Conservation (phyloP, 23 tunicate genomes). For the Halocynthia aurantium region DNA sequence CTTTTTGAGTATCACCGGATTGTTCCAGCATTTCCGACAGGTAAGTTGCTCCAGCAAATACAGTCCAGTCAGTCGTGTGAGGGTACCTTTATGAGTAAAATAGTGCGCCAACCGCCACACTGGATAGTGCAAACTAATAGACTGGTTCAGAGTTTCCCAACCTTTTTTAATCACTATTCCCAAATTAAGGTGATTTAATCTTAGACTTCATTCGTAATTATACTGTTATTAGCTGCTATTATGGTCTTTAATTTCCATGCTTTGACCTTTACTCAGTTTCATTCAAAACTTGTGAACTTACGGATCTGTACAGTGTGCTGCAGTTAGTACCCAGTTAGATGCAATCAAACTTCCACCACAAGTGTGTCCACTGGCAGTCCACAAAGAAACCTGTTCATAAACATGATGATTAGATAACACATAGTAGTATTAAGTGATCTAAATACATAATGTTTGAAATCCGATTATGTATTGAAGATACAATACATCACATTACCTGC, state of each 20-base stretch:
- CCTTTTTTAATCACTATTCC: no score
- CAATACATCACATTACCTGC: constrained; percentile 17
- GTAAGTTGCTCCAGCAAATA: constrained; percentile 45
- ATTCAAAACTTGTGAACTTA: constrained; percentile 7
- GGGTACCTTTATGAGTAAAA: constrained; percentile 24
- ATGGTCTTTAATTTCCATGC: no score
- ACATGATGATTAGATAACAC: no score
- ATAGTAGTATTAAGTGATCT: no score
- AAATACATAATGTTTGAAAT: no score
- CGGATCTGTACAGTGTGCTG: constrained; percentile 72
- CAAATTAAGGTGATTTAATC: background rate
- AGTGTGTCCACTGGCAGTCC: constrained; percentile 45
- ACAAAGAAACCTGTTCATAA: constrained; percentile 23
- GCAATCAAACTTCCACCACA: constrained; percentile 90
- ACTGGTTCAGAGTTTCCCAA: no score
- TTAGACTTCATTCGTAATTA: background rate
- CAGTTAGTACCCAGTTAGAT: constrained; percentile 76
- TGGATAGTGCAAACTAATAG: background rate
- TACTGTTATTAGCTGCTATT: background rate
- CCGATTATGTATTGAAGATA: no score
- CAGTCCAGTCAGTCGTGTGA: constrained; percentile 48
- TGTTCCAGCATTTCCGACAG: constrained; percentile 7
- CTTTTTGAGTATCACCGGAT: constrained; percentile 11
- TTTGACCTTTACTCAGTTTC: no score
- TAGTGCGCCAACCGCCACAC: background rate